These are phyloP conservation scores for Sarcophaga caerulescens DNA, from an alignment of 2,888 invertebrate genomes.

Conservation along the genomic window DNA sequence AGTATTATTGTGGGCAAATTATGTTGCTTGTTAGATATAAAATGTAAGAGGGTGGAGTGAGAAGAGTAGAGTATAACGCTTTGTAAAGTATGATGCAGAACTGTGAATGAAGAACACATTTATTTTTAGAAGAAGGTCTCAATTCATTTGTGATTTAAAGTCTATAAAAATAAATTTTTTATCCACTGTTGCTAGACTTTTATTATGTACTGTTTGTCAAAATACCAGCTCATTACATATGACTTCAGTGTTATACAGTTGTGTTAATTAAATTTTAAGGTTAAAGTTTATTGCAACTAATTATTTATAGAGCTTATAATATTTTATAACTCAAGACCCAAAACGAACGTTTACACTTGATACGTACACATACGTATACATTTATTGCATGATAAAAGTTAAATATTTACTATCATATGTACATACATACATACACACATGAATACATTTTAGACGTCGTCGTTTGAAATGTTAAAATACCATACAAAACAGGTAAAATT, in stretches of 20 bases:
- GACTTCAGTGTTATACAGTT: slow-evolving; percentile 51
- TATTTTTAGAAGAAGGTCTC: no score
- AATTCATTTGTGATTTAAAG: no score
- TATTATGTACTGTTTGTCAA: slow-evolving; percentile 6
- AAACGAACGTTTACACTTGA: neutral
- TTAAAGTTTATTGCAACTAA: slow-evolving; percentile 63
- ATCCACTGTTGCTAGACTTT: neutral
- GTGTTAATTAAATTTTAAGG: slow-evolving; percentile 69
- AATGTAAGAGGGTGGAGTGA: no score
- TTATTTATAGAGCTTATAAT: slow-evolving; percentile 64
- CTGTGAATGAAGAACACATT: no score
- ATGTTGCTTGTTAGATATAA: no score
- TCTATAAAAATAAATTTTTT: no score
- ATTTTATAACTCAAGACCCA: slow-evolving; percentile 27
- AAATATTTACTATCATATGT: slow-evolving; percentile 15
- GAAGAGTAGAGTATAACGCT: no score
- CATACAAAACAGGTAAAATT: slow-evolving; percentile 39
- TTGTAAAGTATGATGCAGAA: no score
- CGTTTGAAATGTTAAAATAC: slow-evolving; percentile 33
- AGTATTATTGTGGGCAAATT: no score
- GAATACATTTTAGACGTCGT: slow-evolving; percentile 5
- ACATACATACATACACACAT: neutral
- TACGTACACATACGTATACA: neutral
- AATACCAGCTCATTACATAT: slow-evolving; percentile 15
- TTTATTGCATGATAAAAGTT: slow-evolving; percentile 7